phyloP scores from a whole-genome alignment of 2,888 invertebrate species.

The Chrysomela aeneicollis region DNA sequence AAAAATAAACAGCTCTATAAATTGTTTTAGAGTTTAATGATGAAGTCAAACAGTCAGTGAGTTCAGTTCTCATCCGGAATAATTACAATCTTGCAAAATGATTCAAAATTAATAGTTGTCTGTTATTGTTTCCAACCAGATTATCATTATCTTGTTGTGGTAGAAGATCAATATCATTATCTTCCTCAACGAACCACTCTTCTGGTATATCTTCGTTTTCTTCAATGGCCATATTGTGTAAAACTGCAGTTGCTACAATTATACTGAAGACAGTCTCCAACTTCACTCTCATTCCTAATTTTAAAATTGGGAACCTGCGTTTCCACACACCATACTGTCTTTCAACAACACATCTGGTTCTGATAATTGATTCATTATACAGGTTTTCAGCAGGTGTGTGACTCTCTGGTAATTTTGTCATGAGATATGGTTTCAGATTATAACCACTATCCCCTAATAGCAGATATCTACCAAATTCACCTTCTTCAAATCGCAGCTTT shows the following conservation, averaged over 20 bases:
- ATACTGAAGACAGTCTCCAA: constrained; percentile 2
- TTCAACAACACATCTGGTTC: constrained; percentile 10
- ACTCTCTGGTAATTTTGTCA: constrained; percentile 17
- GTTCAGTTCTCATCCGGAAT: not conserved
- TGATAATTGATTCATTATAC: constrained; percentile 17
- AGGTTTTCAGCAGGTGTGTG: constrained; percentile 19
- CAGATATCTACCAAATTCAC: constrained; percentile 7
- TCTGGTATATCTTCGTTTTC: constrained; percentile 12
- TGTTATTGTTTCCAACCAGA: not conserved
- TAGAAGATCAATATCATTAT: constrained; percentile 3
- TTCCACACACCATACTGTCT: constrained; percentile 12
- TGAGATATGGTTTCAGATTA: constrained; percentile 6
- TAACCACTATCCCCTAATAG: constrained; percentile 23
- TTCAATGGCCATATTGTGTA: constrained; percentile 15
- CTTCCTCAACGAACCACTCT: constrained; percentile 17
- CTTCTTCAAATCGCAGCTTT: constrained; percentile 12
- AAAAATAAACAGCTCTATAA: not conserved
- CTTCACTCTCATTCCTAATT: constrained; percentile 17
- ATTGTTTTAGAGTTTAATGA: too few species aligned
- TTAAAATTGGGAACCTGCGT: constrained; percentile 10
- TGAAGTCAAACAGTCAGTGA: too few species aligned
- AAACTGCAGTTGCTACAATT: constrained; percentile 16
- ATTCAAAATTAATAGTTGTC: constrained; percentile 17
- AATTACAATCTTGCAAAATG: constrained; percentile 18
- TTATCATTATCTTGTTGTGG: constrained; percentile 6